Evolutionary conservation across 2,797 vertebrate species (phyloP), one percentile per base, ranked within the genome.

Genomic region (Fratercula arctica): DNA sequence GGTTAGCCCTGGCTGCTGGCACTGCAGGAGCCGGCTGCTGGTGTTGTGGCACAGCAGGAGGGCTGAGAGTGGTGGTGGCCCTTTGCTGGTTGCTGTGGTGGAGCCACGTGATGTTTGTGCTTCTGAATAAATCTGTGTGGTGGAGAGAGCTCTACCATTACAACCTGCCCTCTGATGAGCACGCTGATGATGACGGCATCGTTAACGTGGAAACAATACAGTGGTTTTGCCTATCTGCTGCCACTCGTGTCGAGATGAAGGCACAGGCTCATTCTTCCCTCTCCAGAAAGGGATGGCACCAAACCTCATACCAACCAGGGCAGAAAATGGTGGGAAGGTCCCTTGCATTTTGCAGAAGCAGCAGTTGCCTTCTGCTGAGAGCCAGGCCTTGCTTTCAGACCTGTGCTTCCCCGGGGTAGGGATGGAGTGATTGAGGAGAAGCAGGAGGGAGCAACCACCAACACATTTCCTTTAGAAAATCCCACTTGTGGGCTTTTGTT

Each of bases 101-200:
- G 16, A 87, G 39, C 28, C 15, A 4, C 0, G 2, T 45, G 51
- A 5, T 59, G 20, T 53, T 83, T 0, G 0, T 68, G 17, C 57
- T 85, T 76, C 39, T 64, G 45, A 77, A 48, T n/a, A 39, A 29
- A 70, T 24, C 20, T 82, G 23, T 15, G 20, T 29, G 33, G 25
- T 41, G 54, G 56, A 48, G 53, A 67, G 70, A 70, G n/a, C 51
- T 76, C 39, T 67, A 8, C 45, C 28, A 6, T 45, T 82, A 25
- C 43, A 66, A 19, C 13, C 19, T 15, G 4, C 60, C 13, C 41
- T 53, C 26, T 50, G 50, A 28, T 0, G 0, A 61, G 20, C 1
- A 8, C 0, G 0, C 54, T 24, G 33, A 10, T 76, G 56, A 12
- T 4, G 5, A 16, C 9, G 5, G 37, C 28, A 14, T 57, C 0